Evolutionary conservation across 2,113 vertebrate species (phyloP), one percentile per base, ranked within the genome.

Genomic region (Python bivittatus): DNA sequence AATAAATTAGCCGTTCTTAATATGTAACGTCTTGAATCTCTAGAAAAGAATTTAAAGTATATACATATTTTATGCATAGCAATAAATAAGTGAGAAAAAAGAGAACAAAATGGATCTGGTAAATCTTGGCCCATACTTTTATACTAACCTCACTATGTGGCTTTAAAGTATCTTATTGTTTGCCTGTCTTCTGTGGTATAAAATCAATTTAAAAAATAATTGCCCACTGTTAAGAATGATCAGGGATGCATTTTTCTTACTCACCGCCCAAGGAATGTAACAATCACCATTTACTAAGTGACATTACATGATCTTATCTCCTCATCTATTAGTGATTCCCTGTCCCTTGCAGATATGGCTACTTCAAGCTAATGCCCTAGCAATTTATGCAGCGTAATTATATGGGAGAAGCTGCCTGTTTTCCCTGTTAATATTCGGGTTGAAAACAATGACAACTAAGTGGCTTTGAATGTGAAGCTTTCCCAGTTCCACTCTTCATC

Each of bases 141-240:
- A 94, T 94, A 86, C 93, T 93, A 94, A 0, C 27, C 86, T 93
- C 23, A 17, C 22, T 83, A 88, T 88, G 8, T 42, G 8, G 57
- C 23, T 8, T 5, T 90, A 3, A 38, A 38, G 91, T 94, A 94
- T 42, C 61, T 23, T 13, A 72, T 93, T 97, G 85, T 96, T 96
- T 95, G 91, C 23, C 61, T 86, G 79, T 96, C 95, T 96, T 94
- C 57, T 94, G 93, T 92, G 84, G 38, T 93, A 91, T 93, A 95
- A 97, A 96, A 96, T 92, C 95, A 96, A 96, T 96, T 96, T 95
- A 90, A 96, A 96, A 97, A 93, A 92, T 96, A 95, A 96, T 97
- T 94, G 94, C 94, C 96, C 95, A 60, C 92, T 94, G 72, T 90
- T 93, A 90, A 94, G 91, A 96, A 96, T 92, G 44, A 90, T 90